Conservation (phyloP, 2,888 invertebrate genomes). For the Ectemnius lituratus region DNA sequence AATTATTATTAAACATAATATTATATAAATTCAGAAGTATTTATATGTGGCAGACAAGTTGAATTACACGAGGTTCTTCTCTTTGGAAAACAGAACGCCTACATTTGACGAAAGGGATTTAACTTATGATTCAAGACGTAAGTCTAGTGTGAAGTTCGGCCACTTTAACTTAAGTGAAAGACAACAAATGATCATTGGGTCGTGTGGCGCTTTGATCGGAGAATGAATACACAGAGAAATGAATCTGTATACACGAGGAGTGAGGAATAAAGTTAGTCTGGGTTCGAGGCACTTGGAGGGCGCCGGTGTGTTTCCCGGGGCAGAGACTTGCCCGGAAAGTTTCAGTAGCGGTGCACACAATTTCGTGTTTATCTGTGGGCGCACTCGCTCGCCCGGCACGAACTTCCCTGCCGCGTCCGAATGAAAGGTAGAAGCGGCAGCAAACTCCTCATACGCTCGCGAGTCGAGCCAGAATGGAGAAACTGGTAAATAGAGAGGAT, state of each 20-base stretch:
- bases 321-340: constrained; percentile 47
- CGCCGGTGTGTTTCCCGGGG: constrained; percentile 9
- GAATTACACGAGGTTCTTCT: too few relatives aligned
- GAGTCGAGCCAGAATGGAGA: constrained; percentile 9
- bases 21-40: too few relatives aligned
- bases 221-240: too few relatives aligned
- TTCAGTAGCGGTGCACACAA: constrained; percentile 41
- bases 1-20: too few relatives aligned
- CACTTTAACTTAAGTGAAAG: too few relatives aligned
- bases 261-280: constrained; percentile 12
- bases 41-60: too few relatives aligned
- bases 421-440: not conserved
- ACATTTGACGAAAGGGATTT: too few relatives aligned
- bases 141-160: too few relatives aligned
- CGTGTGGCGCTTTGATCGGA: too few relatives aligned
- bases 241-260: not conserved
- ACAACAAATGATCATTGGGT: too few relatives aligned
- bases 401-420: not conserved
- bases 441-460: not conserved
- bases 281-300: constrained; percentile 4
- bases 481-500: constrained; percentile 1
- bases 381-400: constrained; percentile 5
- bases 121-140: too few relatives aligned
- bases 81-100: too few relatives aligned
- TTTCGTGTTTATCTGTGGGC: constrained; percentile 55